Evolutionary conservation across 2,113 vertebrate species (phyloP).

Genomic region (Cettia cetti): DNA sequence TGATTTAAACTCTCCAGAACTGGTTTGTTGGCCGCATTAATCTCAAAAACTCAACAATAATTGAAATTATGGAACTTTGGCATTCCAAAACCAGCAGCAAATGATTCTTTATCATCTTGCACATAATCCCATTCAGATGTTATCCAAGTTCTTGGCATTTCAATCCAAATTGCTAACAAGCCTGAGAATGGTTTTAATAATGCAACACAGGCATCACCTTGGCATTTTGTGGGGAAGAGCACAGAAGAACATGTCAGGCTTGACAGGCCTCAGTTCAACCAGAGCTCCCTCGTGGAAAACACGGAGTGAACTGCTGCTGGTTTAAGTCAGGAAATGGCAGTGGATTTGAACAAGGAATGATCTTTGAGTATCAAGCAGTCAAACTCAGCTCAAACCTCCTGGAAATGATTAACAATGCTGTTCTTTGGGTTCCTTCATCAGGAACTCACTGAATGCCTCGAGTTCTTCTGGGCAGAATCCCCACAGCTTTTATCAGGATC

Average conservation of each 20-base stretch:
- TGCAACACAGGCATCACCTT: neutral
- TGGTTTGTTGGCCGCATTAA: neutral
- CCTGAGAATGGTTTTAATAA: neutral
- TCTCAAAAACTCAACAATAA: neutral
- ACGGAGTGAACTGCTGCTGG: neutral
- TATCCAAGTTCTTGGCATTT: neutral
- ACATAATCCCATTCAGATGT: neutral
- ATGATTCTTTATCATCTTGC: neutral
- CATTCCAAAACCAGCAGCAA: neutral
- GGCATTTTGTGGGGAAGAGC: neutral
- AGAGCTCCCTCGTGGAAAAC: neutral
- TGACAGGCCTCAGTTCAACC: neutral
- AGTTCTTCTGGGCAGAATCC: neutral
- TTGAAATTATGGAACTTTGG: neutral
- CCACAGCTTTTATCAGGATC: neutral
- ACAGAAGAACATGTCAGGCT: rapidly evolving
- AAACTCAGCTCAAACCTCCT: neutral
- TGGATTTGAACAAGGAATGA: neutral
- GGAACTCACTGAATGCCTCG: neutral
- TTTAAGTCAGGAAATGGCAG: neutral
- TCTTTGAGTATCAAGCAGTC: neutral
- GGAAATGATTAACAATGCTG: neutral
- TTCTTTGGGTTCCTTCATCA: neutral
- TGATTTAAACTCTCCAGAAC: neutral
- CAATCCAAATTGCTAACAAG: neutral